Conservation (phyloP, 2,797 vertebrate genomes). For the Propithecus perrieri region DNA sequence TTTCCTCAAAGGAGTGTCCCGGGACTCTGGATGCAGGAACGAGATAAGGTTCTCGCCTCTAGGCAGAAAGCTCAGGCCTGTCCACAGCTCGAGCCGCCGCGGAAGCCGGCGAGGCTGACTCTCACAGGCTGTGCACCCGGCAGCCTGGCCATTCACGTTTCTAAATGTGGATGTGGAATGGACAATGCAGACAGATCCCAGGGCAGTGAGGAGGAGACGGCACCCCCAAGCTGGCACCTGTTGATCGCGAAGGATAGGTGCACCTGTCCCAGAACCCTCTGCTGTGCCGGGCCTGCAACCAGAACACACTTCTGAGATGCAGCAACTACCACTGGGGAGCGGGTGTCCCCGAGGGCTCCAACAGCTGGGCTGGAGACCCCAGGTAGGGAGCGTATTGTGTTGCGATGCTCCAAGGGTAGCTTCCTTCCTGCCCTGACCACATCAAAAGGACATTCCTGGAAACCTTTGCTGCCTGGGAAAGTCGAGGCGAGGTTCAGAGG, state of each 20-base stretch:
- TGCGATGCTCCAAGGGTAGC: constrained; percentile 77
- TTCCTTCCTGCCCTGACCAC: constrained; percentile 77
- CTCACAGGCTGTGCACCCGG: background rate
- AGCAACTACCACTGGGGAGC: background rate
- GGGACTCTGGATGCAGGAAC: background rate
- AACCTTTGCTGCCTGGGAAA: constrained; percentile 62
- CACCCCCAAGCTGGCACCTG: background rate
- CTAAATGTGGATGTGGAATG: constrained; percentile 58
- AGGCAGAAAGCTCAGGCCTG: no score
- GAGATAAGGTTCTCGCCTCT: background rate
- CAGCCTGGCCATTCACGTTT: background rate
- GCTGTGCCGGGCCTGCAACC: no score
- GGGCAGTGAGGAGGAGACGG: constrained; percentile 33
- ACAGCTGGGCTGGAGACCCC: constrained; percentile 57
- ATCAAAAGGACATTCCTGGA: constrained; percentile 65
- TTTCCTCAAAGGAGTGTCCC: background rate
- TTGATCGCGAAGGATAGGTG: background rate
- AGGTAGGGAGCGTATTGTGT: constrained; percentile 71
- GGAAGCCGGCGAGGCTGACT: background rate
- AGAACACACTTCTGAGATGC: background rate
- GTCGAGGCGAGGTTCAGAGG: background rate
- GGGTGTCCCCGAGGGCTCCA: background rate
- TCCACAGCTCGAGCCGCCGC: fast-evolving
- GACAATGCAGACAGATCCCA: constrained; percentile 38
- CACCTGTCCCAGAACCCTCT: background rate